Percentiles rank a stretch among this genome's conserved stretches.
These are phyloP conservation scores for Helicolenus hilgendorfi DNA, from an alignment of 2,797 vertebrate species.

Conservation along the genomic window DNA sequence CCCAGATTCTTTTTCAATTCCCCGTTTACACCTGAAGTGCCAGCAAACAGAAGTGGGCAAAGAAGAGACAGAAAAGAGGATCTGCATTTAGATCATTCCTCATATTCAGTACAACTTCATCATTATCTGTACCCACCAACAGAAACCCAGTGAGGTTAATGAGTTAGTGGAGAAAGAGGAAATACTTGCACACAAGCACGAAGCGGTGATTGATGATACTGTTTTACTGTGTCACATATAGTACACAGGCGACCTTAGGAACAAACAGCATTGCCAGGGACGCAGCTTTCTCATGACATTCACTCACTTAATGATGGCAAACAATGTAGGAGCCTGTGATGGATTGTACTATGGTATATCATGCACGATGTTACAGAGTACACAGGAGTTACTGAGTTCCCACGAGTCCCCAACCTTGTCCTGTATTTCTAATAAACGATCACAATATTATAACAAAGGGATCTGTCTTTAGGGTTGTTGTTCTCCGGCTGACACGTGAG, in stretches of 20 bases:
- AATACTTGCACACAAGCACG: constrained; percentile 68
- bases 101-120: constrained; percentile 5
- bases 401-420: constrained; percentile 34
- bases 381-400: constrained; percentile 59
- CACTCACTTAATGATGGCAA: constrained; percentile 74
- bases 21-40: background rate
- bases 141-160: constrained; percentile 81
- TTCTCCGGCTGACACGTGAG: background rate
- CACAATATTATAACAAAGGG: background rate
- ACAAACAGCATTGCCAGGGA: constrained; percentile 45
- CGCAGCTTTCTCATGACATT: constrained; percentile 71
- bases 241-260: constrained; percentile 62
- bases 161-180: constrained; percentile 89
- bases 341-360: constrained; percentile 67
- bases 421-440: constrained; percentile 25
- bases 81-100: constrained; percentile 6
- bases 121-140: constrained; percentile 32
- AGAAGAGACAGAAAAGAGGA: constrained; percentile 4
- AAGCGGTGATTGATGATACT: constrained; percentile 80
- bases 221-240: constrained; percentile 60
- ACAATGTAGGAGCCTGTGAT: constrained; percentile 72
- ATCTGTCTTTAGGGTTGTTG: background rate
- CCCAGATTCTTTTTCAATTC: background rate
- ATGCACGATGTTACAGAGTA: constrained; percentile 22
- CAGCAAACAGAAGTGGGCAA: background rate